A percentile compares a stretch with the other conserved stretches of the same genome.
Evolutionary conservation across 2,797 vertebrate genomes (phyloP).

Genomic region (Sebastes taczanowskii): DNA sequence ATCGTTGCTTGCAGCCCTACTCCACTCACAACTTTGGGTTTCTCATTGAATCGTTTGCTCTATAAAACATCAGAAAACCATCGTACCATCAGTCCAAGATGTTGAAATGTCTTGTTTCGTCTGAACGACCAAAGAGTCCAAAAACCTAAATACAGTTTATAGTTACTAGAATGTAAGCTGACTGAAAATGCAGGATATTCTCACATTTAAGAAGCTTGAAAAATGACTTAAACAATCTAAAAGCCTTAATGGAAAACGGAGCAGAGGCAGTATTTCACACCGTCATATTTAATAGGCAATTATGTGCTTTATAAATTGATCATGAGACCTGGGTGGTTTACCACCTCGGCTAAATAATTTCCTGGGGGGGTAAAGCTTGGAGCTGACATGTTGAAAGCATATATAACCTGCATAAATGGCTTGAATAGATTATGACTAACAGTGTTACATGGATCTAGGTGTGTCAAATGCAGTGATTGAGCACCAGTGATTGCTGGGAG

Average conservation of each 20-base stretch:
- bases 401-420: slow-evolving; percentile 4
- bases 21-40: not conserved
- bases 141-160: not conserved
- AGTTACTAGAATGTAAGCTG: too few species aligned
- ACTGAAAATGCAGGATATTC: not conserved
- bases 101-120: fast-evolving
- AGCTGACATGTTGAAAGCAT: not conserved
- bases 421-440: slow-evolving; percentile 26
- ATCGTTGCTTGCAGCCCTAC: too few species aligned
- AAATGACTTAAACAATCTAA: not conserved
- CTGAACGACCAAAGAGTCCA: not conserved
- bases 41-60: not conserved
- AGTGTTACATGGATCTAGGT: slow-evolving; percentile 1
- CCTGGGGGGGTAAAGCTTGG: not conserved
- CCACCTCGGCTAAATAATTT: not conserved
- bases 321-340: not conserved
- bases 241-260: not conserved
- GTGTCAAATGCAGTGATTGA: slow-evolving; percentile 30
- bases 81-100: not conserved
- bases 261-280: not conserved
- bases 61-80: not conserved
- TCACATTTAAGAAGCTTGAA: not conserved
- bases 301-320: slow-evolving; percentile 16
- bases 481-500: slow-evolving; percentile 9
- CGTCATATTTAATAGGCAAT: not conserved